Conservation (phyloP, 1,140 invertebrate species). For the Tyrophagus putrescentiae region DNA sequence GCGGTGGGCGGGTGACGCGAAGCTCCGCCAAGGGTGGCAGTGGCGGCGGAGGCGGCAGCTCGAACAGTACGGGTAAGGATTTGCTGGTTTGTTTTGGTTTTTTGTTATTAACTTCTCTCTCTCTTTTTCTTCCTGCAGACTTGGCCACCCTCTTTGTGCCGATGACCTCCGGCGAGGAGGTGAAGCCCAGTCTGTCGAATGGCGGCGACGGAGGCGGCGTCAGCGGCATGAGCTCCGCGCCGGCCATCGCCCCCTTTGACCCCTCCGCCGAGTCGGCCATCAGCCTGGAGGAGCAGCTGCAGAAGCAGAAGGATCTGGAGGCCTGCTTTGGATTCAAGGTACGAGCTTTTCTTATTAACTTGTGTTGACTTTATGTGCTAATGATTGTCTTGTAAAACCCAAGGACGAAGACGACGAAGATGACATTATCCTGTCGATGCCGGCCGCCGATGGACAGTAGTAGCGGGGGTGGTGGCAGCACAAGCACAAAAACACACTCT, state of each 20-base stretch:
- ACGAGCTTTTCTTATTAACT: slow-evolving; percentile 31
- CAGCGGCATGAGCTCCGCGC: background rate
- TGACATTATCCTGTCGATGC: slow-evolving; percentile 24
- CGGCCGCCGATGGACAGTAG: slow-evolving; percentile 21
- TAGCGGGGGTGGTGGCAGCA: too few species aligned
- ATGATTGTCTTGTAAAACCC: background rate
- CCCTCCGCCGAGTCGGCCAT: slow-evolving; percentile 10
- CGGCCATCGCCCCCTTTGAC: background rate
- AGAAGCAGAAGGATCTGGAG: slow-evolving; percentile 51
- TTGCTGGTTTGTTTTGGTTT: too few species aligned
- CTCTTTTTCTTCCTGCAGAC: slow-evolving; percentile 9
- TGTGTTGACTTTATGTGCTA: background rate
- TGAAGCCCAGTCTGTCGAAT: slow-evolving; percentile 5
- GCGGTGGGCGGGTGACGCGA: background rate
- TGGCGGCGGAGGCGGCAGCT: too few species aligned
- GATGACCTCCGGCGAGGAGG: slow-evolving; percentile 1
- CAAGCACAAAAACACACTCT: too few species aligned
- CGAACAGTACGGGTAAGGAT: too few species aligned
- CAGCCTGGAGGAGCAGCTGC: slow-evolving; percentile 19
- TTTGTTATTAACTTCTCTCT: background rate
- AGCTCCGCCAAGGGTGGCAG: background rate
- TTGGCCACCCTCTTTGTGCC: slow-evolving; percentile 9
- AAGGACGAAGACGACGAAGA: slow-evolving; percentile 22
- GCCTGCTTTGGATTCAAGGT: slow-evolving; percentile 76
- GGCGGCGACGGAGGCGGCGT: slow-evolving; percentile 10